Base-by-base conservation (phyloP, 2,113 vertebrate species). In the Bujurquina vittata region DNA sequence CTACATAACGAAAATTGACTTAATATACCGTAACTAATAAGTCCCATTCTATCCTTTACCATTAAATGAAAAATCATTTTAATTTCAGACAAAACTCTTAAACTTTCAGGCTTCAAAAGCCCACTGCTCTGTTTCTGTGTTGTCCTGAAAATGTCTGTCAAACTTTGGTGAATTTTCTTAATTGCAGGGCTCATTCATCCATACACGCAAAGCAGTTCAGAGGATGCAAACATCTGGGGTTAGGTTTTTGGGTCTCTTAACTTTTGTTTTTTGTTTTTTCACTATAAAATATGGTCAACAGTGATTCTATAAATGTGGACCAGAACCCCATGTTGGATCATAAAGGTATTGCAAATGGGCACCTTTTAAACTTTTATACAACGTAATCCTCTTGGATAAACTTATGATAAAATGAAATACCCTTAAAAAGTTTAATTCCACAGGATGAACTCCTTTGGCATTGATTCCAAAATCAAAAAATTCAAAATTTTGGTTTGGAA, bases 21-120 rank as follows among this genome's bases (percentile, higher is more conserved):
- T 63, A 11, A 63, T 35, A 35, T 35, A 14, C n/a, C n/a, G n/a
- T n/a, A n/a, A 63, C 20, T 22, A 40, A 22, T 37, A 35, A 63
- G 1, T 20, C 14, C 33, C 0, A 20, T 1, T 1, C 3, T 40
- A 40, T 9, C 61, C 40, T 65, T 40, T 65, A 23, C 1, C n/a
- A 65, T 65, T 65, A 65, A 65, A 1, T 43, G 37, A 23, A 65
- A 43, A 65, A 65, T 43, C 0, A 17, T 65, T 65, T 65, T 65
- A 7, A 43, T 23, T 0, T 43, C 37, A 65, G n/a, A 4, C 1
- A 43, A 65, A 7, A 10, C n/a, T n/a, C n/a, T n/a, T n/a, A 43
- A 65, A 43, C 22, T 43, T 4, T 0, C 40, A 2, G 7, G 10
- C 37, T 37, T 37, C 7, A 37, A 8, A 37, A 10, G 37, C 37